Evolutionary conservation across 2,113 vertebrate species (phyloP).

Genomic region (Hemiscyllium ocellatum): DNA sequence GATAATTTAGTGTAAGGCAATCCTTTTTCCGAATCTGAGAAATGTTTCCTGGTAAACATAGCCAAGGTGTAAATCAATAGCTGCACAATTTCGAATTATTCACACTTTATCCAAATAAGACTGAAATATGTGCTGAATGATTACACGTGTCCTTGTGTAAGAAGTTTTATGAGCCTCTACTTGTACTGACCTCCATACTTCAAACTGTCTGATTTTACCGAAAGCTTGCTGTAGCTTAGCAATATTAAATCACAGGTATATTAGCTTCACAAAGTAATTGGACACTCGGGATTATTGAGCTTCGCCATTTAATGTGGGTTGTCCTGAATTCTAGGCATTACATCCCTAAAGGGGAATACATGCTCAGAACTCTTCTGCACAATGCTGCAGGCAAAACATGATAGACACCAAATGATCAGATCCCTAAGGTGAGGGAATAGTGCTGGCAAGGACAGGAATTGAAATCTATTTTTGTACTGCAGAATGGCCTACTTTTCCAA

Average conservation of each 20-base stretch:
- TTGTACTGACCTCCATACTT: neutral
- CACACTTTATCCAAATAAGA: neutral
- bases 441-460: conserved; percentile 24
- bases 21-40: neutral
- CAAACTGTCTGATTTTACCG: neutral
- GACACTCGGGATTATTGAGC: conserved; percentile 13
- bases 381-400: conserved; percentile 37
- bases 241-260: neutral
- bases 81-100: conserved; percentile 4
- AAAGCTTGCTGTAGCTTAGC: neutral
- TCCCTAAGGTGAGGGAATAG: conserved; percentile 28
- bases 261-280: conserved; percentile 41
- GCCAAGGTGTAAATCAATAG: neutral
- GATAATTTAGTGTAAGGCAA: neutral
- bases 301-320: conserved; percentile 18
- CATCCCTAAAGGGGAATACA: conserved; percentile 38
- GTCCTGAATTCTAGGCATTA: conserved; percentile 38
- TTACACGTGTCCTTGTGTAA: neutral
- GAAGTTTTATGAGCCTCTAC: neutral
- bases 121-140: neutral
- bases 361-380: conserved; percentile 40
- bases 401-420: conserved; percentile 25
- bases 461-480: conserved; percentile 38
- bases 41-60: neutral
- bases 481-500: conserved; percentile 44